A percentile compares a stretch with the other conserved stretches of the same genome.
phyloP scores from a whole-genome alignment of 2,888 invertebrate genomes.

The Platycheirus rosarum region DNA sequence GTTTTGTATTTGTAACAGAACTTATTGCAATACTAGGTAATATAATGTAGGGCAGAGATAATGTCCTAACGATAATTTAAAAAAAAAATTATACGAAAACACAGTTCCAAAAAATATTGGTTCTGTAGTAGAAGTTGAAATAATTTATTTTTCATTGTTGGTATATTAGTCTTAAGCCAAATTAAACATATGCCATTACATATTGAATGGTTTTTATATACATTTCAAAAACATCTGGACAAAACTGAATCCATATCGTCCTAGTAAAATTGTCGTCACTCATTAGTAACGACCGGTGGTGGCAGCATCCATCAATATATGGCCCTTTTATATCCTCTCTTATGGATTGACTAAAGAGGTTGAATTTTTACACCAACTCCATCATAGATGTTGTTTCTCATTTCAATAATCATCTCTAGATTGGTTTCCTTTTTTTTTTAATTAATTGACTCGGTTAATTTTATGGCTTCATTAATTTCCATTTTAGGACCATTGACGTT shows the following conservation, averaged over 20 bases:
- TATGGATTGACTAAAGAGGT: background rate
- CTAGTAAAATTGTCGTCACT: slow-evolving; percentile 63
- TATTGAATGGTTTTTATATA: no score
- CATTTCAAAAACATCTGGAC: slow-evolving; percentile 42
- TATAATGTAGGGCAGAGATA: no score
- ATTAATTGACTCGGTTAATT: slow-evolving; percentile 72
- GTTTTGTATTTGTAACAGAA: no score
- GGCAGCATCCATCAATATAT: slow-evolving; percentile 47
- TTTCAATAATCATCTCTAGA: slow-evolving; percentile 70
- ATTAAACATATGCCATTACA: no score
- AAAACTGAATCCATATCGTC: slow-evolving; percentile 50
- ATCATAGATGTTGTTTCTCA: slow-evolving; percentile 56
- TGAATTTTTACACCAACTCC: slow-evolving; percentile 1
- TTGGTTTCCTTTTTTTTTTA: slow-evolving; percentile 68
- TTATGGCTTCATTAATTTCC: slow-evolving; percentile 73
- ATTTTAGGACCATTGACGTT: slow-evolving; percentile 65
- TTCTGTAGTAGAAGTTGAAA: no score
- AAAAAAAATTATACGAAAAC: no score
- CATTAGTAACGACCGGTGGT: slow-evolving; percentile 63
- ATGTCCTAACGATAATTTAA: no score
- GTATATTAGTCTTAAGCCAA: no score
- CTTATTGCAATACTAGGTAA: no score
- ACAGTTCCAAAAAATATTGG: no score
- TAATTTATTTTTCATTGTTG: no score
- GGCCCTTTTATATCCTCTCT: background rate